A percentile compares a stretch with the other conserved stretches of the same genome.
Conservation (phyloP, 1,140 invertebrate genomes). For the Danaus melanippus region DNA sequence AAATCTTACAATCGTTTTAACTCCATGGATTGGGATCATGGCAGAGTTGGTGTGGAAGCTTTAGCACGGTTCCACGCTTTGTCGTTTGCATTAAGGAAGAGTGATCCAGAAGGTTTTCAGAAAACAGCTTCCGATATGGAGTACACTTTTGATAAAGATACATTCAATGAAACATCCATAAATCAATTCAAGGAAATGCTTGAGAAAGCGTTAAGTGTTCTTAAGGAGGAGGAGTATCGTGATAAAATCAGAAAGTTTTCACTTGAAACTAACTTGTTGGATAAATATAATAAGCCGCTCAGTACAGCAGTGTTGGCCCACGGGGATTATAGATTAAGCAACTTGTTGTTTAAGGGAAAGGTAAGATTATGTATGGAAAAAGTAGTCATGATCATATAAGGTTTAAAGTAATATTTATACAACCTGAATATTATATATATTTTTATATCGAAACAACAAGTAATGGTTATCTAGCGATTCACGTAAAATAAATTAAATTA, state of each 20-base stretch:
- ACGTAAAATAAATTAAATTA: neutral
- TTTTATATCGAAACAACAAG: too few species aligned
- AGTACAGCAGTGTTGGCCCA: slow-evolving; percentile 31
- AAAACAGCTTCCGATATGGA: too few species aligned
- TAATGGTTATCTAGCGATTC: too few species aligned
- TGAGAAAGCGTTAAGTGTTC: slow-evolving; percentile 3
- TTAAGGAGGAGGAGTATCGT: slow-evolving; percentile 15
- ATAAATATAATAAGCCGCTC: slow-evolving; percentile 4
- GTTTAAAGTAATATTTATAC: neutral
- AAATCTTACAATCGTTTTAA: slow-evolving; percentile 28
- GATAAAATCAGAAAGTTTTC: too few species aligned
- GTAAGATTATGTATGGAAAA: slow-evolving; percentile 12
- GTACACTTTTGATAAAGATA: too few species aligned
- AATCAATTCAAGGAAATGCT: slow-evolving; percentile 6
- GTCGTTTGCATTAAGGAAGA: slow-evolving; percentile 38
- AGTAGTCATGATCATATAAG: too few species aligned
- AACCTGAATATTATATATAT: neutral
- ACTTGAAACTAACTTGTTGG: too few species aligned
- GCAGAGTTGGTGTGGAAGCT: slow-evolving; percentile 24
- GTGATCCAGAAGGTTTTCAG: slow-evolving; percentile 4
- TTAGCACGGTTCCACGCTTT: slow-evolving; percentile 46
- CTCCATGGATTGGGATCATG: slow-evolving; percentile 39
- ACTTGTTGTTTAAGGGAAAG: slow-evolving; percentile 31
- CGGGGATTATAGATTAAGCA: slow-evolving; percentile 43
- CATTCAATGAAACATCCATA: too few species aligned